Evolutionary conservation across 2,113 vertebrate species (phyloP), one percentile per base, ranked within the genome.

Genomic region (Geococcyx californianus): DNA sequence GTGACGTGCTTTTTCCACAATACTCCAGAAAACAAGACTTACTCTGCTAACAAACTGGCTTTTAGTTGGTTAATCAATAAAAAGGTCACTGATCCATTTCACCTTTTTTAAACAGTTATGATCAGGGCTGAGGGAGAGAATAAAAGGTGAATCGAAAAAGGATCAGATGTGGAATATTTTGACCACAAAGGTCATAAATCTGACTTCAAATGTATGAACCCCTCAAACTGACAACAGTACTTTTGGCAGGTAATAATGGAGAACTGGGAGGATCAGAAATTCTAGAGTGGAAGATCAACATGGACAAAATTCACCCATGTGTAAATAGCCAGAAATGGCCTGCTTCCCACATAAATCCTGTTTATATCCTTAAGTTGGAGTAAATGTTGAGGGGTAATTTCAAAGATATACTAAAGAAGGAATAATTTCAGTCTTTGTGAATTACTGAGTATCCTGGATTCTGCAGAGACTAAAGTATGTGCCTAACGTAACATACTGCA

Each of bases 281-380:
- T 89, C 52, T 81, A 18, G 82, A 88, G 55, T 77, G 56, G 59
- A 96, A 95, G 88, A 93, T 86, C 79, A 95, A 77, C 87, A 90
- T 33, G 21, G 34, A 70, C 52, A 87, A 81, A 94, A 93, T 91
- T 94, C 84, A 83, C 31, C 51, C 13, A 1, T 56, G 38, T 70
- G 44, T 92, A 70, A 93, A 87, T 13, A 64, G 77, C 33, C 70
- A 89, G 82, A 51, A 91, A 47, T 49, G 64, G 44, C 52, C 40
- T 1, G 6, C 45, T 87, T 84, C 34, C 52, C 19, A 2, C 34
- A 68, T 64, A 93, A 87, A 72, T 75, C 47, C 56, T 36, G 13
- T 81, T 81, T 90, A 51, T 38, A 59, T 73, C 55, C 34, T 73
- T 66, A 69, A 62, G 25, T 8, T 87, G 63, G 67, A 87, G 49